phyloP scores from a whole-genome alignment of 2,888 invertebrate species.

The Tipula confusa region DNA sequence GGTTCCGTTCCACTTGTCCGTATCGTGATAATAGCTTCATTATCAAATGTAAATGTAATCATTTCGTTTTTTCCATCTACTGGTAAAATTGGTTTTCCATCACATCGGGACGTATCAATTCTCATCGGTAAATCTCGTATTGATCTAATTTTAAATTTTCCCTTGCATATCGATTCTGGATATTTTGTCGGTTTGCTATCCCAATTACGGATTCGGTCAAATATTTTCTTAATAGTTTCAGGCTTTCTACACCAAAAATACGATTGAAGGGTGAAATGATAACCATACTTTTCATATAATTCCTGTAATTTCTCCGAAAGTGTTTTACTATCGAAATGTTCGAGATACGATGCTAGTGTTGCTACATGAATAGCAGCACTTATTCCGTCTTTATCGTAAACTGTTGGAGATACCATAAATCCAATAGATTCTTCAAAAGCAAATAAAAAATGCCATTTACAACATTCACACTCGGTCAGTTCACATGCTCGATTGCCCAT shows the following conservation, averaged over 20 bases:
- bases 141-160: conserved; percentile 58
- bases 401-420: conserved; percentile 83
- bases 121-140: conserved; percentile 87
- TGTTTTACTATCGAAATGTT: conserved; percentile 54
- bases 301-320: conserved; percentile 62
- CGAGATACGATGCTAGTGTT: conserved; percentile 69
- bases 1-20: conserved; percentile 98
- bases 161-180: conserved; percentile 59
- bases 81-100: conserved; percentile 66
- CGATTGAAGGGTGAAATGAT: conserved; percentile 80
- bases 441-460: conserved; percentile 77
- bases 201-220: conserved; percentile 74
- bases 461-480: conserved; percentile 52
- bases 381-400: conserved; percentile 95
- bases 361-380: conserved; percentile 81
- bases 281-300: conserved; percentile 81
- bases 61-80: conserved; percentile 72
- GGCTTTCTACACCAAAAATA: conserved; percentile 85
- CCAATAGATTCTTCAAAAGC: conserved; percentile 99
- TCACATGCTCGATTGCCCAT: conserved; percentile 87
- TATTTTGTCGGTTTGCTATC: conserved; percentile 61
- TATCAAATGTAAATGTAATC: conserved; percentile 89
- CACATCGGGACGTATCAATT: conserved; percentile 63
- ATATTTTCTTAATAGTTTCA: conserved; percentile 65
- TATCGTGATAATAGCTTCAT: conserved; percentile 81